Evolutionary conservation across 92 coral and sea anemone species (phyloP), one percentile per base, ranked within the genome.

Genomic region (Nematostella vectensis): DNA sequence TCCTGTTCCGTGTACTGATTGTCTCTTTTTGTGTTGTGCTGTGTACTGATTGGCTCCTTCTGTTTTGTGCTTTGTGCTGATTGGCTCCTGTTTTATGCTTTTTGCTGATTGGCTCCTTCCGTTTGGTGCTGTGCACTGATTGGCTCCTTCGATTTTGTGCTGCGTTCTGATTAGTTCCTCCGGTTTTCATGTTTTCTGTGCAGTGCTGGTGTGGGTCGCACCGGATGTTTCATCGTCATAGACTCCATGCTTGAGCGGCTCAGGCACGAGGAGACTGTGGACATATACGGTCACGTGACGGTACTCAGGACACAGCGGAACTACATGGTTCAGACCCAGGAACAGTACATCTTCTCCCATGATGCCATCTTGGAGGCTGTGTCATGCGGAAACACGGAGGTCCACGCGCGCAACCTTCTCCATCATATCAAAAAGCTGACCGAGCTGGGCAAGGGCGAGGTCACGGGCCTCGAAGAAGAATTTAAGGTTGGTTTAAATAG

Each of bases 181-280:
- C n/a, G n/a, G n/a, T n/a, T n/a, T n/a, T n/a, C n/a, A n/a, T n/a
- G n/a, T n/a, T n/a, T n/a, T n/a, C n/a, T n/a, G n/a, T n/a, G n/a
- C 48, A 91, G 98, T 63, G 98, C 88, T 38, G 98, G 98, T 37
- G 98, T 86, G 49, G 98, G 98, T 16, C 86, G 98, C 1, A 91
- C 98, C 0, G 98, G 83, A 8, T 83, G 88, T 50, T 91, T 86
- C 54, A 91, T 91, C 40, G 98, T 91, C 54, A 75, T 91, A 1
- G 98, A 91, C 69, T 91, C 98, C 69, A 91, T 91, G 98, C 52
- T 91, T 44, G 98, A 91, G 38, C 54, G 98, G 75, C 77, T 91
- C 15, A 82, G 80, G 59, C 98, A 88, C 64, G 98, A 91, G 58
- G 82, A 91, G 51, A 81, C 96, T 0, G 98, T 91, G 9, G 98